Evolutionary conservation across 1,140 invertebrate genomes (phyloP).

Genomic region (Zelostemma sp.): DNA sequence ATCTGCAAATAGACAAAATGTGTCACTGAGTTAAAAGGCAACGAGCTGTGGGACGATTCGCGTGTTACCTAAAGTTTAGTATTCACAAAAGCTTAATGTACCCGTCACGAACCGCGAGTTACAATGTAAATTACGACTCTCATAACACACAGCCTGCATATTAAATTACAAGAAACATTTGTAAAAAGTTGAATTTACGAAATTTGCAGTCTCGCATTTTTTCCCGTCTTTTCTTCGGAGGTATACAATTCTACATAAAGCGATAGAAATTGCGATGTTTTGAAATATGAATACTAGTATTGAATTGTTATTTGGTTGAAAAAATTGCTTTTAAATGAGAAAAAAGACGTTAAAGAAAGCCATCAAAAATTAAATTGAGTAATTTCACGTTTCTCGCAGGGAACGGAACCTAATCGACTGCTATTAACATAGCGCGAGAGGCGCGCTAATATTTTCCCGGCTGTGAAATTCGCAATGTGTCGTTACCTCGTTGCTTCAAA

Average conservation of each 20-base stretch:
- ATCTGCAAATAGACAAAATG: neutral
- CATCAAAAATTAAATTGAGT: too few relatives aligned
- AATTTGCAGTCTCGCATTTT: neutral
- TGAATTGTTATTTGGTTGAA: too few relatives aligned
- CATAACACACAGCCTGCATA: neutral
- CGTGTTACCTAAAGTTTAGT: neutral
- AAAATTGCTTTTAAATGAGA: too few relatives aligned
- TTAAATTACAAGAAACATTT: too few relatives aligned
- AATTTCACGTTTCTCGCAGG: too few relatives aligned
- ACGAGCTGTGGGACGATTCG: neutral
- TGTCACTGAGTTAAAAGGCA: neutral
- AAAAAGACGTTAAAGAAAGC: too few relatives aligned
- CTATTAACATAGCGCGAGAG: slow-evolving; percentile 55
- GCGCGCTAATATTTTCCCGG: slow-evolving; percentile 30
- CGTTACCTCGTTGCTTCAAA: slow-evolving; percentile 29
- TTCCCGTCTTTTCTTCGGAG: neutral
- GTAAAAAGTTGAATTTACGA: too few relatives aligned
- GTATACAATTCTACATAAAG: neutral
- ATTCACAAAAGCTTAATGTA: neutral
- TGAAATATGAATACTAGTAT: too few relatives aligned
- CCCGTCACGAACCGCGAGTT: neutral
- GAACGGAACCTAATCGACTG: slow-evolving; percentile 34
- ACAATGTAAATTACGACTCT: slow-evolving; percentile 2
- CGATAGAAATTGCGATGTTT: neutral
- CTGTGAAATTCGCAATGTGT: slow-evolving; percentile 41